Conservation (phyloP, 2,888 invertebrate species). For the Cryptus armator region DNA sequence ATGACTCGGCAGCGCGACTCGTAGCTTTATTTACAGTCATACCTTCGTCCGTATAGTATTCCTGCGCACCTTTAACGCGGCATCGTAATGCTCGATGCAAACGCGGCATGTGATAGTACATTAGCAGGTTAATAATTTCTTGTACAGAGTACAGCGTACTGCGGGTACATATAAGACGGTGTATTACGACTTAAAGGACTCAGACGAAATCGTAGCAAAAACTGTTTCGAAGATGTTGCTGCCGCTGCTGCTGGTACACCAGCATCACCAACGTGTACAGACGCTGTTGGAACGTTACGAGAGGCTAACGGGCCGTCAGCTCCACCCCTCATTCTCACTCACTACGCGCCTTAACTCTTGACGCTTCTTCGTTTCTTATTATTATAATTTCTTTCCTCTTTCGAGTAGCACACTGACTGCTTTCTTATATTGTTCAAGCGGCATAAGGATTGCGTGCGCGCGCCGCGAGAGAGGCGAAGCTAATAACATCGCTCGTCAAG, state of each 20-base stretch:
- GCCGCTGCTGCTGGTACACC: background rate
- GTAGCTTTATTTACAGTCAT: background rate
- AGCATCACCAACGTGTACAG: too few species aligned
- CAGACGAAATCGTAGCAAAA: constrained; percentile 48
- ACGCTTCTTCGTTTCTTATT: constrained; percentile 6
- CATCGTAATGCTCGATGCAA: constrained; percentile 15
- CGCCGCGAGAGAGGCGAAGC: constrained; percentile 74
- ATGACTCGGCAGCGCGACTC: background rate
- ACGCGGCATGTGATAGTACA: constrained; percentile 8
- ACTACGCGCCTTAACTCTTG: background rate
- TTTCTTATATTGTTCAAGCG: constrained; percentile 25
- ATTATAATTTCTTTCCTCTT: constrained; percentile 13
- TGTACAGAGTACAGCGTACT: constrained; percentile 6
- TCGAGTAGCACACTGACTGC: background rate
- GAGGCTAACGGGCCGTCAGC: constrained; percentile 19
- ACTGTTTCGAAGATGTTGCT: background rate
- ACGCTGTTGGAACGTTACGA: background rate
- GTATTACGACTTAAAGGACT: constrained; percentile 13
- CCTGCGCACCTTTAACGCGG: background rate
- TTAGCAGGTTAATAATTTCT: constrained; percentile 39
- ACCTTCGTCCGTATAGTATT: background rate
- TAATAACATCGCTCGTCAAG: constrained; percentile 76
- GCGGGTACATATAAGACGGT: background rate
- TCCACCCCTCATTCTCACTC: constrained; percentile 35
- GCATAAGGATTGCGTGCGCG: constrained; percentile 8